A percentile compares a stretch with the other conserved stretches of the same genome.
phyloP scores from a whole-genome alignment of 2,113 vertebrate species.

The Chrysochloris asiatica region DNA sequence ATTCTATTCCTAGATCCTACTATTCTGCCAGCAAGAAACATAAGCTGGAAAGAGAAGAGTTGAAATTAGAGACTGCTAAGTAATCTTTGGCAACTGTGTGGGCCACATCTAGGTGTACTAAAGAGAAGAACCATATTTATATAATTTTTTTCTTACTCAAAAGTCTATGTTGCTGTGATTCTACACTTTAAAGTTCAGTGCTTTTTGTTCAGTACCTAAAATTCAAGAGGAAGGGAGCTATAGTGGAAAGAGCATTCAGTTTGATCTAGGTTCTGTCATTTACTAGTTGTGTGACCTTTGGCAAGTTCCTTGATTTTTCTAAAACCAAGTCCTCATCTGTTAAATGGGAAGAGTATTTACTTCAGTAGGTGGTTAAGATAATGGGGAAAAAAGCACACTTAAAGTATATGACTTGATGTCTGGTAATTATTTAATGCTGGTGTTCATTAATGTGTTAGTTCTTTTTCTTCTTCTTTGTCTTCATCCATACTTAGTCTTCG shows the following conservation, averaged over 20 bases:
- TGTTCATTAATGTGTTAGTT: not conserved
- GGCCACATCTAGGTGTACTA: slow-evolving; percentile 57
- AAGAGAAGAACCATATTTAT: slow-evolving; percentile 63
- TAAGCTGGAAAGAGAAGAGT: slow-evolving; percentile 74
- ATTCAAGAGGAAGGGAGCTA: not conserved
- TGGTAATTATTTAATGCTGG: not conserved
- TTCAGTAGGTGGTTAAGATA: not conserved
- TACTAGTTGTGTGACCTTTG: slow-evolving; percentile 29
- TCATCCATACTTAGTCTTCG: not conserved
- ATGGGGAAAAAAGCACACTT: not conserved
- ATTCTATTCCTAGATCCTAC: slow-evolving; percentile 79
- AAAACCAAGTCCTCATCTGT: slow-evolving; percentile 31
- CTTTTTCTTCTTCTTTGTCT: not conserved
- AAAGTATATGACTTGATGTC: not conserved
- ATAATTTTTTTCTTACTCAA: slow-evolving; percentile 21
- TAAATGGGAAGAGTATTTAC: slow-evolving; percentile 26
- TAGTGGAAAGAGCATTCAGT: not conserved
- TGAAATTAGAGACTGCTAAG: slow-evolving; percentile 79
- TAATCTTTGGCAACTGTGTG: slow-evolving; percentile 67
- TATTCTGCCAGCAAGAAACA: slow-evolving; percentile 76
- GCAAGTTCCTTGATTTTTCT: not conserved
- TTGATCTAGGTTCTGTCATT: not conserved
- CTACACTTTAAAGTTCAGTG: not conserved
- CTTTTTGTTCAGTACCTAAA: not conserved
- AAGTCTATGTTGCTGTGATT: not conserved